A percentile compares a stretch with the other conserved stretches of the same genome.
phyloP scores from a whole-genome alignment of 2,797 vertebrate species.

The Acipenser transmontanus region DNA sequence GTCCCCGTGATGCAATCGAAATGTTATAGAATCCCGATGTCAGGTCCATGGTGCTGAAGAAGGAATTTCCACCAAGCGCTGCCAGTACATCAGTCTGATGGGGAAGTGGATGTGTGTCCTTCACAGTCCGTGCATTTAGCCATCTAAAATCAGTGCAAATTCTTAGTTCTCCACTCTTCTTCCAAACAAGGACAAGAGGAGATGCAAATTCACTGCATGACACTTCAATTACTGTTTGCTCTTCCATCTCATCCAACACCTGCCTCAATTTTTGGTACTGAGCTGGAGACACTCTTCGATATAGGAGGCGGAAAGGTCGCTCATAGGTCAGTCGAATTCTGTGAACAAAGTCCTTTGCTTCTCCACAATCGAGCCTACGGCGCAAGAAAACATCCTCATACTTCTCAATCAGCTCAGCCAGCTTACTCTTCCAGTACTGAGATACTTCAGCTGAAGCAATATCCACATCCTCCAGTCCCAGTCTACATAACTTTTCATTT shows the following conservation, averaged over 20 bases:
- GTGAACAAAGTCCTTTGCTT: conserved; percentile 10
- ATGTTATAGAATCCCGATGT: conserved; percentile 16
- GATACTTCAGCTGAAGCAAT: neutral
- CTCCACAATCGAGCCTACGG: conserved; percentile 15
- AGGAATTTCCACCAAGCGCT: conserved; percentile 4
- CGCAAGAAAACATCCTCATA: conserved; percentile 18
- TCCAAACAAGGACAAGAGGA: conserved; percentile 8
- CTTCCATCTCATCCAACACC: neutral
- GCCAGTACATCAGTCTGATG: conserved; percentile 8
- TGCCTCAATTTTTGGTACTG: neutral
- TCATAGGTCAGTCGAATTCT: neutral
- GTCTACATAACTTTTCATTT: no score
- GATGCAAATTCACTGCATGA: conserved; percentile 1
- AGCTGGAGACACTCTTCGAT: neutral
- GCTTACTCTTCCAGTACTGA: neutral
- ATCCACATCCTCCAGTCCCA: neutral
- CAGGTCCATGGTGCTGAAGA: conserved; percentile 1
- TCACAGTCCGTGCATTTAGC: conserved; percentile 1
- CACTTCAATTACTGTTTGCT: neutral
- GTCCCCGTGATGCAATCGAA: conserved; percentile 5
- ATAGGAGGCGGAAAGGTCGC: conserved; percentile 1
- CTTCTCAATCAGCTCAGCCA: conserved; percentile 1
- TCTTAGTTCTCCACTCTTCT: conserved; percentile 1
- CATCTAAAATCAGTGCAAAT: conserved; percentile 9
- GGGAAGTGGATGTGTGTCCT: conserved; percentile 12